Base-by-base conservation (phyloP, 2,113 vertebrate species). In the Fukomys damarensis region DNA sequence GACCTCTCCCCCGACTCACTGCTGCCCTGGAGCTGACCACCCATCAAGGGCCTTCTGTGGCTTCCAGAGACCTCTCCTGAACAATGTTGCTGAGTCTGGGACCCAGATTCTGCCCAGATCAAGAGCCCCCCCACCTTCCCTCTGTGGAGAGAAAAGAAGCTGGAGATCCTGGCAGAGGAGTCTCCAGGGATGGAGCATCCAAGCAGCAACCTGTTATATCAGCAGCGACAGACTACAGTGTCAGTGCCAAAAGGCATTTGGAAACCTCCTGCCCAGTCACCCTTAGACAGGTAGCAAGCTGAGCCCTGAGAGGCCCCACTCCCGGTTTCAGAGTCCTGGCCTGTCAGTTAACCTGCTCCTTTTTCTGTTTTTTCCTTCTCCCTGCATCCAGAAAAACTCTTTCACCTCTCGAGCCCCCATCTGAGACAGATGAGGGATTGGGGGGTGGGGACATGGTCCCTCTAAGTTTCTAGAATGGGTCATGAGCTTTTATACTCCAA, bases 381-480 rank as follows among this genome's bases (percentile, higher is more conserved):
- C 20, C 12, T 49, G n/a, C 1, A 24, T 65, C 68, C 94, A 79
- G 56, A 61, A 81, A 76, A 86, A 32, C 76, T 70, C 80, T 72
- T 96, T 87, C n/a, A 65, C 43, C 4, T 83, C 59, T 38, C 56
- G 66, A 66, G 26, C 76, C 32, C 66, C 59, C 66, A 28, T 77
- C 28, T 38, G 63, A 87, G 63, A 66, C 26, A 89, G 49, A 14
- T 74, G 65, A 43, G 43, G 52, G 32, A 12, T 6, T 1, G 6
- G 10, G n/a, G 14, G n/a, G 30, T 35, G 19, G 20, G 41, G 41
- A 85, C 38, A 0, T 28, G 66, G 49, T 38, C 96, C 85, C 13
- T 93, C 89, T 83, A 30, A 92, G 77, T 20, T 89, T 92, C 86
- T 46, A 58, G 94, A 84, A 74, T 85, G 72, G 79, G 66, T 83